Base-by-base conservation (phyloP, 2,888 invertebrate genomes). In the Parnassius smintheus region DNA sequence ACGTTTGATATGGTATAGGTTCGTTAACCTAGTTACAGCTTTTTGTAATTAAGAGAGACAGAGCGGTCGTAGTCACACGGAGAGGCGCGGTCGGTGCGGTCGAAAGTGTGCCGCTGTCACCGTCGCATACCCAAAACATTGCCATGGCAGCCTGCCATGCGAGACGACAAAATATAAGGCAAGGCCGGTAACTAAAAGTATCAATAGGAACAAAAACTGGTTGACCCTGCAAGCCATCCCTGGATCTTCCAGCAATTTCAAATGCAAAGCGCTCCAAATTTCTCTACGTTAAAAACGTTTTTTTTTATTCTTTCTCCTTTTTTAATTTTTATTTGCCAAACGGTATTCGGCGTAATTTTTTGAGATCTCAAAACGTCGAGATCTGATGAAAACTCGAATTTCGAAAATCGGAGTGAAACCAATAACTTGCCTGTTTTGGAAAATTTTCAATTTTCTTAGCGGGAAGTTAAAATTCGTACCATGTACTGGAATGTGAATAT, bases 1-100 rank as follows among this genome's bases (percentile, higher is more conserved):
- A 90, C 88, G 85, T 81, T 81, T 77, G 75, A 74, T 70, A 72
- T 70, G 76, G 74, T 76, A 77, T 80, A 82, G 84, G 91, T 94
- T 83, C 89, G 87, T 92, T 92, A 90, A 84, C 91, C 90, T 73
- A 88, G 85, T 90, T 87, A 83, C 91, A 90, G 73, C 88, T 85
- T 90, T 87, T 88, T 81, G 75, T 83, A 85, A 88, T 88, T 83
- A 85, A 85, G 77, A 74, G 77, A 79, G 74, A 75, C 77, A 80
- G 72, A 75, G 77, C 73, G 58, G 57, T 64, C 67, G 64, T 68
- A 64, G 64, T 60, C 67, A 68, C 65, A 62, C 66, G 59, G 56
- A 49, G 64, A 59, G 65, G 66, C 62, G 68, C 65, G 46, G 61
- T 53, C 52, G 58, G 61, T 35, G 70, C 55, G 58, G 61, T 51